phyloP scores from a whole-genome alignment of 2,113 vertebrate genomes.

The Pygoscelis antarcticus region DNA sequence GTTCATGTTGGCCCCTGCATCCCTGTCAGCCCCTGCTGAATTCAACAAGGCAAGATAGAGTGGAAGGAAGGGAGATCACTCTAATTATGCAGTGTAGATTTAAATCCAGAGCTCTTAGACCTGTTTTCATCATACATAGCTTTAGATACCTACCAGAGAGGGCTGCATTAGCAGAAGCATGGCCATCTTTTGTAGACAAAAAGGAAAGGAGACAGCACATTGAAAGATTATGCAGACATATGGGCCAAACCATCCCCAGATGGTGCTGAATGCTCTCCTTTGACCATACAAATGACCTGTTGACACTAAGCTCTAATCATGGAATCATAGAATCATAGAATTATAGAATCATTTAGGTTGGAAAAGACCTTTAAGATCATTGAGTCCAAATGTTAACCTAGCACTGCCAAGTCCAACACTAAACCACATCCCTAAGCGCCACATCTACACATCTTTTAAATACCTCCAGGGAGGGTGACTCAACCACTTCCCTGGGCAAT shows the following conservation, averaged over 20 bases:
- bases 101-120: background rate
- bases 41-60: background rate
- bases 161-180: background rate
- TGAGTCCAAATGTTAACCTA: accelerated
- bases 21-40: background rate
- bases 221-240: background rate
- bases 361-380: background rate
- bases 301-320: background rate
- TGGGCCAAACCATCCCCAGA: background rate
- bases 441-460: background rate
- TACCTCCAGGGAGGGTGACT: background rate
- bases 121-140: background rate
- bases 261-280: background rate
- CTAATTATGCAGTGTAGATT: background rate
- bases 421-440: background rate
- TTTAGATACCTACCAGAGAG: background rate
- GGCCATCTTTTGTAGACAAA: background rate
- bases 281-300: background rate
- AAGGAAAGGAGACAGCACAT: background rate
- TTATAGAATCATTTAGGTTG: background rate
- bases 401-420: background rate
- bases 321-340: background rate
- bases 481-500: background rate
- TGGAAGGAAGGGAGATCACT: background rate
- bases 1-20: background rate